Base-by-base conservation (phyloP, 1,140 invertebrate genomes). In the Pygmarrhopalites habei region DNA sequence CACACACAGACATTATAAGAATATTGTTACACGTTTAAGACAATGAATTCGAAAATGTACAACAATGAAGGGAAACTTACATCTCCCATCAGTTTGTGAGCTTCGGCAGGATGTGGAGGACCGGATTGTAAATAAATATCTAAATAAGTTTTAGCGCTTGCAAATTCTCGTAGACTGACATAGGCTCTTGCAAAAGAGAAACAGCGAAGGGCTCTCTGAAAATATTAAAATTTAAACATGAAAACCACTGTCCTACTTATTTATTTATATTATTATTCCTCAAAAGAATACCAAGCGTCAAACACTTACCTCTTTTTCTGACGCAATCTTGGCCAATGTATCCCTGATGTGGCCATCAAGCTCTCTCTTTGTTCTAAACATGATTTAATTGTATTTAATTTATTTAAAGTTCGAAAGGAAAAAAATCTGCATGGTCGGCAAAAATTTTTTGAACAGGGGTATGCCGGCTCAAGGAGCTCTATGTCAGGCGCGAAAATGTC, bases 71-170 rank as follows among this genome's bases (percentile, higher is more conserved):
- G 7, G 7, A 49, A 49, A 15, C 47, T 12, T 23, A 55, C 51
- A 32, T 55, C 51, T 29, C 51, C 51, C 51, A 55, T 55, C 51
- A 55, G 4, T 5, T 55, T 55, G 23, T 55, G 29, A 12, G 51
- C 51, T 19, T 14, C 5, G 29, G 5, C 4, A 14, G 15, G 29
- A 15, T 55, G 26, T 14, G 51, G 15, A 15, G 29, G 10, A 55
- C 29, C 51, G 21, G 51, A 32, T 28, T 15, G 7, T 12, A 55
- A 15, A 32, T 55, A 55, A 5, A 28, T 26, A 15, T 55, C 29
- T 23, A 55, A 55, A 32, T 55, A 55, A 5, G 10, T 28, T 23
- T 15, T 21, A 15, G 51, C 51, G 5, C 17, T 7, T 14, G 26
- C 51, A 26, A 29, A 55, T 32, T 55, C 51, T 26, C 51, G 14